phyloP scores from a whole-genome alignment of 2,113 vertebrate genomes.

The Neoarius graeffei region DNA sequence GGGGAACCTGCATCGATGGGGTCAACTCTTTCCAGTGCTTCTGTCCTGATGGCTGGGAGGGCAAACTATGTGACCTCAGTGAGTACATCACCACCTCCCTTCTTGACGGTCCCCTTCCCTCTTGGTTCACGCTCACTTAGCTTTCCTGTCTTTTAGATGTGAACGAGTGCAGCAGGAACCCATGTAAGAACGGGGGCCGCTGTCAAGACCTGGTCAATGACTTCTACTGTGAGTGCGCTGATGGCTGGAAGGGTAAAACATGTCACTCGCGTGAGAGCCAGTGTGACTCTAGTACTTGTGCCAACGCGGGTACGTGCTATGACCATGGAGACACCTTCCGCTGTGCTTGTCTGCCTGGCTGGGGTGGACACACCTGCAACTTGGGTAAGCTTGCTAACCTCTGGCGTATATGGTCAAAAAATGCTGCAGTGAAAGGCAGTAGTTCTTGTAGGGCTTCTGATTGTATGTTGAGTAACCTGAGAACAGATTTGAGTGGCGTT shows the following conservation, averaged over 20 bases:
- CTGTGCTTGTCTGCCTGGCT: constrained; percentile 86
- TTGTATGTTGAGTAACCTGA: not conserved
- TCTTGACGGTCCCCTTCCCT: not conserved
- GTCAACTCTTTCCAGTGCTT: constrained; percentile 90
- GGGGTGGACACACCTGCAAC: constrained; percentile 90
- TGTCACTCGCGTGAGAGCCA: constrained; percentile 96
- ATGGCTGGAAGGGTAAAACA: constrained; percentile 97
- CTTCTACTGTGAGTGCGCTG: constrained; percentile 89
- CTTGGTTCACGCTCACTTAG: not conserved
- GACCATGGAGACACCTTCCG: constrained; percentile 89
- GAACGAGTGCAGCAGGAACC: constrained; percentile 90
- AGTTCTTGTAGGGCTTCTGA: not conserved
- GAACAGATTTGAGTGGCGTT: not conserved
- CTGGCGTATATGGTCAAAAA: not conserved
- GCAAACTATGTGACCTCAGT: constrained; percentile 89
- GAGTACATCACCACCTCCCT: constrained; percentile 66
- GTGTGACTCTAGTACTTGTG: constrained; percentile 91
- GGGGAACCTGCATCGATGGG: constrained; percentile 92
- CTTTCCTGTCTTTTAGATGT: constrained; percentile 75
- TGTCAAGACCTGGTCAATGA: constrained; percentile 92
- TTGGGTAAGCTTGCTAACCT: constrained; percentile 74
- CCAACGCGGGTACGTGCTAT: constrained; percentile 91
- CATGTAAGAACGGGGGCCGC: constrained; percentile 88
- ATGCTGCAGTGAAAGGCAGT: not conserved
- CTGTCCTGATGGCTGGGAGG: constrained; percentile 95